phyloP scores from a whole-genome alignment of 2,888 invertebrate species.

The Leptogaster cylindrica region DNA sequence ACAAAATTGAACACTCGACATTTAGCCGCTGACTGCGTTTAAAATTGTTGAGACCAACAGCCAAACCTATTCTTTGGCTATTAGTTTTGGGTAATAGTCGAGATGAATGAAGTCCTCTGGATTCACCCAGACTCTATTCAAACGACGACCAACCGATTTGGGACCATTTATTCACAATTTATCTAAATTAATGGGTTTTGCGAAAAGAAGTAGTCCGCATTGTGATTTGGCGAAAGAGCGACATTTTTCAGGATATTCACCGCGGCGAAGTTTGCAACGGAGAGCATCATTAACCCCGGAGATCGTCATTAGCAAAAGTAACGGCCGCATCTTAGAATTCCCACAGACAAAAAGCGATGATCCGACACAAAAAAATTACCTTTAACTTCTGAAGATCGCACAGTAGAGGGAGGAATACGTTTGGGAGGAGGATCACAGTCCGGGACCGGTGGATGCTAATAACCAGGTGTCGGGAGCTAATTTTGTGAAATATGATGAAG shows the following conservation, averaged over 20 bases:
- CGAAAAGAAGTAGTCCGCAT: constrained; percentile 3
- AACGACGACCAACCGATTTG: neutral
- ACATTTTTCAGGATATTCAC: constrained; percentile 9
- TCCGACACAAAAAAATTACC: constrained; percentile 8
- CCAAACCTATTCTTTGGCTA: constrained; percentile 22
- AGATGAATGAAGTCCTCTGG: constrained; percentile 6
- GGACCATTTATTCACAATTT: constrained; percentile 20
- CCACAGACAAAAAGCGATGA: constrained; percentile 30
- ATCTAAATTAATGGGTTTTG: constrained; percentile 36
- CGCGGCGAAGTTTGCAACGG: neutral
- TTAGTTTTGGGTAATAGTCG: constrained; percentile 21
- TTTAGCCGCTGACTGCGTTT: neutral
- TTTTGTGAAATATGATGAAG: constrained; percentile 48
- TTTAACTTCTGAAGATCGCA: constrained; percentile 42
- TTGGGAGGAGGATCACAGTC: constrained; percentile 42
- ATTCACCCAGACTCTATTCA: constrained; percentile 8
- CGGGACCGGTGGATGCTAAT: constrained; percentile 42
- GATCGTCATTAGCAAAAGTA: constrained; percentile 28
- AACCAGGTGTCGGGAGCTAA: constrained; percentile 49
- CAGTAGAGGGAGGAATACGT: constrained; percentile 22
- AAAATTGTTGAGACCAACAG: neutral
- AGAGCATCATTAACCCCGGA: constrained; percentile 4
- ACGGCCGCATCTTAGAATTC: constrained; percentile 6
- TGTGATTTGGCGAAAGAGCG: constrained; percentile 16
- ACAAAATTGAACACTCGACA: neutral